These are phyloP conservation scores for Silurus lanzhouensis DNA, from an alignment of 2,797 vertebrate genomes.

Conservation along the genomic window DNA sequence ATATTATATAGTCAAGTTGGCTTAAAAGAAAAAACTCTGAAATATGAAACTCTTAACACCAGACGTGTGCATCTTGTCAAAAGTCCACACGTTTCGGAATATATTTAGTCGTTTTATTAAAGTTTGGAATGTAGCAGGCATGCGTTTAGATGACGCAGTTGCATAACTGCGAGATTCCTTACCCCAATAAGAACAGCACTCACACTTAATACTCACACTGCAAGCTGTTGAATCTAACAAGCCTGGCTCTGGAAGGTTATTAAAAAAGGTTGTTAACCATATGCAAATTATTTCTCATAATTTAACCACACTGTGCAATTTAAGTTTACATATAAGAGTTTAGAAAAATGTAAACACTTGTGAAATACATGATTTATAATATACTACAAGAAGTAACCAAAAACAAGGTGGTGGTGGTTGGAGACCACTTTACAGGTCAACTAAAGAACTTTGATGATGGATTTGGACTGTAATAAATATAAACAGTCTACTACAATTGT, in stretches of 20 bases:
- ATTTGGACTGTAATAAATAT: too few species aligned
- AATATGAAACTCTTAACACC: neutral
- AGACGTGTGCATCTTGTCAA: slow-evolving; percentile 10
- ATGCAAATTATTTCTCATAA: neutral
- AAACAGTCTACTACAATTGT: too few species aligned
- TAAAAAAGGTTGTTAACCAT: neutral
- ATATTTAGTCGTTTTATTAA: slow-evolving; percentile 43
- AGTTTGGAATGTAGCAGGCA: slow-evolving; percentile 41
- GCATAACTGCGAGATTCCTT: slow-evolving; percentile 49
- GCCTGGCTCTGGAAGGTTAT: neutral
- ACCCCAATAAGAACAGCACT: slow-evolving; percentile 24
- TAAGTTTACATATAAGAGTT: neutral
- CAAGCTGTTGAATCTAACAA: neutral
- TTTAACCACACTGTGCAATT: neutral
- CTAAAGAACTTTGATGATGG: too few species aligned
- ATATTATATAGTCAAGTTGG: too few species aligned
- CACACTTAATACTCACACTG: neutral
- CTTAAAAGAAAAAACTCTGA: neutral
- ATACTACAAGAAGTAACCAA: too few species aligned
- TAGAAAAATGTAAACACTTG: neutral
- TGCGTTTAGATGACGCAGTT: slow-evolving; percentile 40
- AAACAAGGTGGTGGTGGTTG: neutral
- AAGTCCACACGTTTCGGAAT: slow-evolving; percentile 39
- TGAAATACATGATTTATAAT: neutral
- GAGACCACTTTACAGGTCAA: too few species aligned